A percentile compares a stretch with the other conserved stretches of the same genome.
phyloP scores from a whole-genome alignment of 2,797 vertebrate genomes.

The Naso thynnoides region DNA sequence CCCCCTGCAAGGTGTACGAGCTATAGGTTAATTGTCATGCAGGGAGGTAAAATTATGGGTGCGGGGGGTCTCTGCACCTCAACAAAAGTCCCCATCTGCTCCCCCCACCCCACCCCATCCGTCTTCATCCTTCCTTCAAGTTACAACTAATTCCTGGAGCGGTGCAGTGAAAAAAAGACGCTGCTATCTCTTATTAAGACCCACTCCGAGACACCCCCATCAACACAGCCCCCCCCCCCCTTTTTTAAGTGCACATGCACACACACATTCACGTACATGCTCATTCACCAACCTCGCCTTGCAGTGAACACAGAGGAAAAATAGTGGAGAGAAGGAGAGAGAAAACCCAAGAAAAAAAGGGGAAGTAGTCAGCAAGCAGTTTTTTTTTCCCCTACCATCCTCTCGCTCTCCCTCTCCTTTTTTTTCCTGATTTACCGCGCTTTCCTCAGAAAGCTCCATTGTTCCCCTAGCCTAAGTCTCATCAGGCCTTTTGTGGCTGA shows the following conservation, averaged over 20 bases:
- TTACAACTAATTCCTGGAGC: conserved; percentile 83
- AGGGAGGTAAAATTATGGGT: conserved; percentile 81
- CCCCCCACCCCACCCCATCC: conserved; percentile 33
- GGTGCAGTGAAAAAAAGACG: conserved; percentile 75
- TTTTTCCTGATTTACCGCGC: conserved; percentile 98
- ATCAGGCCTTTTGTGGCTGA: conserved; percentile 99
- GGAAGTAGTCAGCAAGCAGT: conserved; percentile 85
- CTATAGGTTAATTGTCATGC: conserved; percentile 85
- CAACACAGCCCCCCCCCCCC: conserved; percentile 53
- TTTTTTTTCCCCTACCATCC: conserved; percentile 73
- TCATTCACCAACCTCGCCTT: conserved; percentile 62
- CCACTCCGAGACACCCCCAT: conserved; percentile 76
- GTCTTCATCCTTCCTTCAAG: conserved; percentile 78
- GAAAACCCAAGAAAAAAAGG: conserved; percentile 74
- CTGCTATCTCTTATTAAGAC: conserved; percentile 84
- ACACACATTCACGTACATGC: conserved; percentile 43
- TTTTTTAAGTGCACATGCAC: conserved; percentile 42
- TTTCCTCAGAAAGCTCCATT: conserved; percentile 99
- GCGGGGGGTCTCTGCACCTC: conserved; percentile 82
- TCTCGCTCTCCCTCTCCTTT: conserved; percentile 74
- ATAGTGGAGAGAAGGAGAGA: conserved; percentile 69
- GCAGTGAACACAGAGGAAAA: conserved; percentile 72
- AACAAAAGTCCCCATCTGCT: conserved; percentile 73
- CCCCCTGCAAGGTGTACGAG: conserved; percentile 74
- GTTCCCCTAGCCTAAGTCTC: conserved; percentile 99